These are phyloP conservation scores for Sylvilagus floridanus DNA, from an alignment of 2,797 vertebrate genomes.

Conservation along the genomic window DNA sequence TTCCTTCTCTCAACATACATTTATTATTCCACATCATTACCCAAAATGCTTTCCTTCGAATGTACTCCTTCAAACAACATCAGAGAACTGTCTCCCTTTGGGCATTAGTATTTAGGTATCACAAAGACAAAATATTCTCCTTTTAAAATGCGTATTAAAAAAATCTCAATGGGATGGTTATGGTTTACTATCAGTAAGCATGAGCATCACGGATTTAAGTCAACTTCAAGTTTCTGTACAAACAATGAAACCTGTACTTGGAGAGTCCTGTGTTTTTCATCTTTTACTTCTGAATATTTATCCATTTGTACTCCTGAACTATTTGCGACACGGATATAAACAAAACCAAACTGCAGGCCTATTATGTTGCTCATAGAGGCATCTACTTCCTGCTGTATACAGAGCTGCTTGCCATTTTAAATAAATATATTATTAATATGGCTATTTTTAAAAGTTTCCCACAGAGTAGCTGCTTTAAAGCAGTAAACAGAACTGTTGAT, in stretches of 20 bases:
- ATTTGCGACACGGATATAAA: constrained; percentile 46
- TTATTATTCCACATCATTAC: constrained; percentile 35
- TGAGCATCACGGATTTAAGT: constrained; percentile 21
- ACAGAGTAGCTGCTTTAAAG: constrained; percentile 74
- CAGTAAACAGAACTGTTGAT: not conserved
- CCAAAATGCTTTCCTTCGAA: constrained; percentile 57
- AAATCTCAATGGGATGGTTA: constrained; percentile 44
- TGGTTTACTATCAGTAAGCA: not conserved
- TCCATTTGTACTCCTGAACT: constrained; percentile 54
- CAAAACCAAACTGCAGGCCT: constrained; percentile 55
- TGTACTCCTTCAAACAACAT: not conserved
- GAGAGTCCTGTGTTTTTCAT: constrained; percentile 12
- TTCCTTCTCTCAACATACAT: not conserved
- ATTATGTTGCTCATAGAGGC: constrained; percentile 45
- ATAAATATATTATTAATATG: constrained; percentile 79
- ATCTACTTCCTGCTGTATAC: constrained; percentile 68
- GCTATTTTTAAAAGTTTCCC: constrained; percentile 73
- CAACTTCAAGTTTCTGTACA: constrained; percentile 57
- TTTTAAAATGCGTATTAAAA: constrained; percentile 39
- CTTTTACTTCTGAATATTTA: constrained; percentile 44
- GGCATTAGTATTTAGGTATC: not conserved
- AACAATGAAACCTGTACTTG: constrained; percentile 50
- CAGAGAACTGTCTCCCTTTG: constrained; percentile 36
- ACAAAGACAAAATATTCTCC: constrained; percentile 51
- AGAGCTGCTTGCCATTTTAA: constrained; percentile 71